A percentile compares a stretch with the other conserved stretches of the same genome.
These are phyloP conservation scores for Heliornis fulica DNA, from an alignment of 2,113 vertebrate species.

Conservation along the genomic window DNA sequence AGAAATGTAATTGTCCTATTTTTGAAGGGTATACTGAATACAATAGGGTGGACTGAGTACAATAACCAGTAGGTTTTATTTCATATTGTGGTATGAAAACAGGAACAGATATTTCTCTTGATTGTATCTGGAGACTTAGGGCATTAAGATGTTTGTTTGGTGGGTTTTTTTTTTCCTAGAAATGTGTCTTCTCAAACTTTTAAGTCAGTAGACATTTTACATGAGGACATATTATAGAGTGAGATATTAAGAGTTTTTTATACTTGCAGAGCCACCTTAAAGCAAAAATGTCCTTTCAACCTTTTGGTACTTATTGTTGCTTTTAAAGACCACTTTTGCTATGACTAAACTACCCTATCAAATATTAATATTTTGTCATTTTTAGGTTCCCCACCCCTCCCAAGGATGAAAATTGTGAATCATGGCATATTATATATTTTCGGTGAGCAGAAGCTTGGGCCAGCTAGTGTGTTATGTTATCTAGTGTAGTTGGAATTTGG, in stretches of 20 bases:
- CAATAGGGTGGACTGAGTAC: neutral
- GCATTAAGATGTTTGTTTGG: neutral
- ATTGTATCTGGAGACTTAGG: neutral
- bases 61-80: neutral
- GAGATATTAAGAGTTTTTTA: neutral
- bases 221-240: neutral
- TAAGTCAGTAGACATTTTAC: neutral
- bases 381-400: neutral
- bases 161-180: neutral
- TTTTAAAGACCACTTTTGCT: neutral
- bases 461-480: neutral
- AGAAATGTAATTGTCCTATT: slow-evolving; percentile 7
- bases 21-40: neutral
- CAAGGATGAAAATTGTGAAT: neutral
- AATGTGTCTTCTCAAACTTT: neutral
- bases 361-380: neutral
- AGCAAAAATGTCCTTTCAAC: neutral
- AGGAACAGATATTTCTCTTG: neutral
- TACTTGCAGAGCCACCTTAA: neutral
- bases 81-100: neutral
- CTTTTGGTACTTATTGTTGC: neutral
- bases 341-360: neutral
- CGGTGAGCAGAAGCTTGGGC: neutral
- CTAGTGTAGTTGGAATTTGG: neutral
- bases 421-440: neutral